phyloP scores from a whole-genome alignment of 1,140 invertebrate genomes.

The Alviniconcha marisindica region DNA sequence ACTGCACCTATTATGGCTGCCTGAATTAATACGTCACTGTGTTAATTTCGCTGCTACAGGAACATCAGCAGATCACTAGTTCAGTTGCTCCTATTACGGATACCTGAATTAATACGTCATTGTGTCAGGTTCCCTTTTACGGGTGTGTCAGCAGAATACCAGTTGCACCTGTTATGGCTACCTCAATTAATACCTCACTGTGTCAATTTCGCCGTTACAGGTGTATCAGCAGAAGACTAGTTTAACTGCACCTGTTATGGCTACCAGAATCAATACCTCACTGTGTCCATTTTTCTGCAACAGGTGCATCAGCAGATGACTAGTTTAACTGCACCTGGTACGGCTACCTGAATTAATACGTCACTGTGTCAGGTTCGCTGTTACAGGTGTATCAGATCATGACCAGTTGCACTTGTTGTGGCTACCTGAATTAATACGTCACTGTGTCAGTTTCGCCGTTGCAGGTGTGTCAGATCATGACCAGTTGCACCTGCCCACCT shows the following conservation, averaged over 20 bases:
- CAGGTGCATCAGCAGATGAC: not conserved
- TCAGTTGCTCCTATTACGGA: no score
- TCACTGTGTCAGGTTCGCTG: not conserved
- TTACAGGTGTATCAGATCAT: not conserved
- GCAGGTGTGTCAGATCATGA: not conserved
- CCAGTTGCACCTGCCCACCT: not conserved
- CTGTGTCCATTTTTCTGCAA: not conserved
- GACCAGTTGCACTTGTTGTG: not conserved
- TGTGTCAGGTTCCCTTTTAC: no score
- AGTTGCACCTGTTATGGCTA: not conserved
- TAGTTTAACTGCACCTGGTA: not conserved
- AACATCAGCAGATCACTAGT: not conserved
- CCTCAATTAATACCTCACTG: not conserved
- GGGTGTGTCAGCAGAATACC: not conserved
- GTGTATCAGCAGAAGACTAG: not conserved
- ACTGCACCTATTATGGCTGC: no score
- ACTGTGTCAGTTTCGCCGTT: not conserved
- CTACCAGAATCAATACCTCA: not conserved
- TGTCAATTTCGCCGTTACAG: not conserved
- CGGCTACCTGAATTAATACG: not conserved
- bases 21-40: no score
- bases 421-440: not conserved
- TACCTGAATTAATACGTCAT: not conserved
- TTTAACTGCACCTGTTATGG: not conserved
- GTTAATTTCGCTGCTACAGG: no score